Base-by-base conservation (phyloP, 2,797 vertebrate species). In the Apogon talboti region DNA sequence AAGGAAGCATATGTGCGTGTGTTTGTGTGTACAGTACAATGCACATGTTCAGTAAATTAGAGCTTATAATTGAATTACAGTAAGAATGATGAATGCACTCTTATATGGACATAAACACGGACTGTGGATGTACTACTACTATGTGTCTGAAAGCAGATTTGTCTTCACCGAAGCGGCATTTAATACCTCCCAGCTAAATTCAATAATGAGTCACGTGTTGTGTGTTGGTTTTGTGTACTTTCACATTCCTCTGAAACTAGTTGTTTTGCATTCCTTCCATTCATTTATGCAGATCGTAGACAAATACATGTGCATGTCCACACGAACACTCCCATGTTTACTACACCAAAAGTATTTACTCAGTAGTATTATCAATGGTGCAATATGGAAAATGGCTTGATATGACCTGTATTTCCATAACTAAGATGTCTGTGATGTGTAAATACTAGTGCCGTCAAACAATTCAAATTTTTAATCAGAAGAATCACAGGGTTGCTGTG, bases 171-270 rank as follows among this genome's bases (percentile, higher is more conserved):
- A 44, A 21, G 60, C 66, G 47, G 49, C 48, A 18, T 52, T 16
- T 28, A 15, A 52, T 18, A 46, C 56, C 65, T 64, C 41, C 60
- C 40, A 60, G 52, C 52, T 52, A 48, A 50, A 61, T 16, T 21
- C 6, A 14, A 51, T 51, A 42, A 28, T 30, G n/a, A 52, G 11
- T 52, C 37, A 47, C 3, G 2, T 61, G 47, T 4, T 61, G 47
- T 4, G 41, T 67, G 62, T 21, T 47, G 24, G 14, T 43, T 24
- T 12, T 12, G 14, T 14, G 1, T 28, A 64, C 24, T 1, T 12
- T 30, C 21, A 40, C 48, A 37, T 18, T 64, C 24, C 12, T 42
- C 42, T 50, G 12, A 21, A 12, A 46, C 52, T n/a, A 13, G 58
- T 45, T 41, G 11, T 41, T n/a, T 24, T 15, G 12, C 49, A 64